These are phyloP conservation scores for Xanthia icteritia DNA, from an alignment of 2,888 invertebrate genomes.

Conservation along the genomic window DNA sequence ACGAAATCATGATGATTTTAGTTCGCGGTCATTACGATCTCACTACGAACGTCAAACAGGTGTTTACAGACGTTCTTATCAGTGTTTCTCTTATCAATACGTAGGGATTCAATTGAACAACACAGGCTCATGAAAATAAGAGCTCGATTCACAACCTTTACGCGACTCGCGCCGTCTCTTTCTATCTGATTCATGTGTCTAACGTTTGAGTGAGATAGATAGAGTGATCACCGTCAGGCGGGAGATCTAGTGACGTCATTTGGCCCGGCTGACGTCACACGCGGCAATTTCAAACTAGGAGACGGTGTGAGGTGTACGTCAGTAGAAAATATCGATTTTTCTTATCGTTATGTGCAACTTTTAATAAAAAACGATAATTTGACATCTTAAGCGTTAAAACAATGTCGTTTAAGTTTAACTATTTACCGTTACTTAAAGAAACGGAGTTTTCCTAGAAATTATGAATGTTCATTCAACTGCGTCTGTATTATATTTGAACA, in stretches of 20 bases:
- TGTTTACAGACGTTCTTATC: slow-evolving; percentile 75
- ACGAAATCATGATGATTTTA: slow-evolving; percentile 47
- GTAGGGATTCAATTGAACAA: slow-evolving; percentile 79
- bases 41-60: slow-evolving; percentile 56
- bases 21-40: slow-evolving; percentile 50
- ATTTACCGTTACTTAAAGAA: background rate
- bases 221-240: slow-evolving; percentile 70
- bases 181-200: slow-evolving; percentile 77
- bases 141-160: slow-evolving; percentile 88
- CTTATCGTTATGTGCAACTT: slow-evolving; percentile 59
- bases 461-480: slow-evolving; percentile 48
- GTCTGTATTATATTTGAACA: slow-evolving; percentile 15
- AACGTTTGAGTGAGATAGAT: slow-evolving; percentile 75
- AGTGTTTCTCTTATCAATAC: slow-evolving; percentile 81
- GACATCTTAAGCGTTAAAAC: background rate
- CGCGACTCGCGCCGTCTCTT: slow-evolving; percentile 77
- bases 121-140: slow-evolving; percentile 81
- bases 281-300: slow-evolving; percentile 89
- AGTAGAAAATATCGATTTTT: slow-evolving; percentile 84
- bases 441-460: slow-evolving; percentile 15
- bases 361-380: slow-evolving; percentile 39
- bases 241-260: slow-evolving; percentile 82
- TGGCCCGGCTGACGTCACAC: slow-evolving; percentile 84
- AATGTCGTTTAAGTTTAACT: background rate
- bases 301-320: slow-evolving; percentile 80